phyloP scores from a whole-genome alignment of 1,140 invertebrate species.

The Brevipalpus yothersi region DNA sequence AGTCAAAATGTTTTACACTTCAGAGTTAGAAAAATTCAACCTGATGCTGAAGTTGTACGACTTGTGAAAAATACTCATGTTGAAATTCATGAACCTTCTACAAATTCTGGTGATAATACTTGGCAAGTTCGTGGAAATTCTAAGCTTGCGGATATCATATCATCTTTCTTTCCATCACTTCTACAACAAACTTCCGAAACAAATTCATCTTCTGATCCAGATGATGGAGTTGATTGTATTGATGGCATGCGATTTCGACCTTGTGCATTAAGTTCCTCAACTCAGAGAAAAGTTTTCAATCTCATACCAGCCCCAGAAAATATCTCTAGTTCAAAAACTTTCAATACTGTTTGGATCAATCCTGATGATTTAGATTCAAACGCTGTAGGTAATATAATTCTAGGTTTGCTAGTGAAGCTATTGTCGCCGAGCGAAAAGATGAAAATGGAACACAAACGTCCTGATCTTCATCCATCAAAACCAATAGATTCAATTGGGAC shows the following conservation, averaged over 20 bases:
- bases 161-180: too few relatives aligned
- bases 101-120: too few relatives aligned
- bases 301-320: slow-evolving; percentile 1
- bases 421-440: neutral
- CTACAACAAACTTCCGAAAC: too few relatives aligned
- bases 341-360: slow-evolving; percentile 11
- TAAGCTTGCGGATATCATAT: too few relatives aligned
- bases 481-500: neutral
- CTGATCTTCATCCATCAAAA: neutral
- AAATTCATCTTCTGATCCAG: neutral
- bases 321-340: slow-evolving; percentile 10
- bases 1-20: neutral
- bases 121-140: too few relatives aligned
- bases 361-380: neutral
- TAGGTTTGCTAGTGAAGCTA: neutral
- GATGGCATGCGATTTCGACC: neutral
- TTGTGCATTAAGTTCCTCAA: neutral
- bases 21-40: neutral
- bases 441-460: neutral
- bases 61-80: neutral
- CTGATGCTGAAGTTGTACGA: neutral
- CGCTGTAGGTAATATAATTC: neutral
- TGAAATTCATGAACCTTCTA: neutral
- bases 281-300: neutral
- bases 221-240: neutral